Base-by-base conservation (phyloP, 1,140 invertebrate genomes). In the Drosophila micromelanica region DNA sequence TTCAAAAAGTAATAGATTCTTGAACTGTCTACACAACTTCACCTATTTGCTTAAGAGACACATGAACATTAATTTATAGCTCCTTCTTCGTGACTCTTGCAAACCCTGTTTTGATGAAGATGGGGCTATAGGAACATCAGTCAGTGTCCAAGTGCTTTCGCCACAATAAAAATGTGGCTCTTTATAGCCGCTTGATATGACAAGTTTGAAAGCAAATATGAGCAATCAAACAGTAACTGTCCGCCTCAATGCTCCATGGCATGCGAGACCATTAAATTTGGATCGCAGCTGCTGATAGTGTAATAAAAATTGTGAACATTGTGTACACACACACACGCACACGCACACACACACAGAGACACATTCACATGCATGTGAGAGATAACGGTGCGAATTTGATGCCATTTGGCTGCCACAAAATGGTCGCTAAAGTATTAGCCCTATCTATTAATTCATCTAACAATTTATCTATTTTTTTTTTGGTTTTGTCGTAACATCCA, bases 261-360 rank as follows among this genome's bases (percentile, higher is more conserved):
- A 86, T 65, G 81, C 81, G 73, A 80, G 48, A 61, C 73, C 76
- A 90, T 89, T 89, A 80, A 89, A 80, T 89, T 68, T 82, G 62
- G 70, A 73, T 70, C 67, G 59, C 49, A 9, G 3, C 13, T 35
- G 32, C 32, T 35, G 32, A 8, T 27, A 0, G 32, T 35, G 32
- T 35, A 73, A 78, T 82, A 78, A 65, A 74, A 76, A 77, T 42
- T 12, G 35, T 23, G 35, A 51, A 27, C 62, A 64, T 57, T 67
- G 37, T 42, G 23, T 27, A 32, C 51, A 56, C 52, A 38, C 30
- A 32, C 30, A 32, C 30, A 32, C 30, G 7, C 30, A 32, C 30
- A 32, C 20, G 3, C 17, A 17, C 17, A 17, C 17, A 17, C 17
- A 17, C 17, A 23, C 32, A 35, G 8, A 35, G 1, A 35, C 32